These are phyloP conservation scores for Macquaria australasica DNA, from an alignment of 2,113 vertebrate genomes.

Conservation along the genomic window DNA sequence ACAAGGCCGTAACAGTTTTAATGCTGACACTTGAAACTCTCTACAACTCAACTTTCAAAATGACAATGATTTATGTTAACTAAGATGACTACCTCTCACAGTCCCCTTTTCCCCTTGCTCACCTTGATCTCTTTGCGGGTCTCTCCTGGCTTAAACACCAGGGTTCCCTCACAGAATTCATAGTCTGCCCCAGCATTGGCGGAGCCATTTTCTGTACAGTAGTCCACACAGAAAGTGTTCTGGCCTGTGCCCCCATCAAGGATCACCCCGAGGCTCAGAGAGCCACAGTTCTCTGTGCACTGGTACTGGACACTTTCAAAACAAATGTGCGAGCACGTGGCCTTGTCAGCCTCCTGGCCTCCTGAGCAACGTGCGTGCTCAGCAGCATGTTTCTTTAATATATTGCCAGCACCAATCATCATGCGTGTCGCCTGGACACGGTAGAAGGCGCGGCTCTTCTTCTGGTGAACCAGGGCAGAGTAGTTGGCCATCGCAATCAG, in stretches of 20 bases:
- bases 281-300: conserved; percentile 94
- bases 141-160: conserved; percentile 85
- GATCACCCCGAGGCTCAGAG: conserved; percentile 85
- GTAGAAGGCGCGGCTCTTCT: conserved; percentile 96
- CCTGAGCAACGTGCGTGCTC: conserved; percentile 81
- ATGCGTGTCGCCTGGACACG: conserved; percentile 93
- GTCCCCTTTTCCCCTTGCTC: neutral
- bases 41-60: neutral
- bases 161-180: conserved; percentile 83
- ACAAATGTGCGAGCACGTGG: conserved; percentile 86
- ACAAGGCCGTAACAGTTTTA: neutral
- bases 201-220: conserved; percentile 94
- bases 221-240: conserved; percentile 93
- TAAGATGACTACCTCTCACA: neutral
- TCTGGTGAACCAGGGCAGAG: conserved; percentile 89
- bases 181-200: conserved; percentile 94
- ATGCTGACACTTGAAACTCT: neutral
- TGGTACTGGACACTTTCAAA: conserved; percentile 93
- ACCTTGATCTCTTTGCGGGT: conserved; percentile 84
- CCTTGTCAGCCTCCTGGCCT: conserved; percentile 63
- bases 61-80: neutral
- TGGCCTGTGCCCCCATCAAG: conserved; percentile 86
- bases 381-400: conserved; percentile 89
- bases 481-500: conserved; percentile 95
- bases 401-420: conserved; percentile 94